Evolutionary conservation across 92 coral and sea anemone species (phyloP).

Genomic region (Zoanthus gigantus): DNA sequence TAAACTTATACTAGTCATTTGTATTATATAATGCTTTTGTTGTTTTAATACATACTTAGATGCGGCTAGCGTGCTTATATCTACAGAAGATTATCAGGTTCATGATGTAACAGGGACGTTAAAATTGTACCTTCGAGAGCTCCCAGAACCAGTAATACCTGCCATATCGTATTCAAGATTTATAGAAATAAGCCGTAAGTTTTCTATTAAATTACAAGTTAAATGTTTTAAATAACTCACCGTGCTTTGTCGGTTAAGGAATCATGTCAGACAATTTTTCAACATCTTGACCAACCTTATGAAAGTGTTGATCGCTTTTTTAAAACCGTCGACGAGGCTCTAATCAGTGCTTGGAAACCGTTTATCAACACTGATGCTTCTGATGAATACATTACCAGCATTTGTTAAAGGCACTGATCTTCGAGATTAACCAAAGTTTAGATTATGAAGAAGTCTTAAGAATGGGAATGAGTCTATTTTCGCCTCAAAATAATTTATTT

Average conservation of each 20-base stretch:
- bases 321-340: no score
- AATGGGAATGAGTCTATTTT: no score
- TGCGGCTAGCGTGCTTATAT: slow-evolving; percentile 82
- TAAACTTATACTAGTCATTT: not conserved
- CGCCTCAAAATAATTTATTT: no score
- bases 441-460: no score
- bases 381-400: no score
- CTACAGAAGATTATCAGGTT: slow-evolving; percentile 87
- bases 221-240: not conserved
- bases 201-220: not conserved
- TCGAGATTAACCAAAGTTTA: no score
- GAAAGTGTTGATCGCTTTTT: no score
- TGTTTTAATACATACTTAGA: slow-evolving; percentile 50
- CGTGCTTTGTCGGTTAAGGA: not conserved
- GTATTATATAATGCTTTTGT: slow-evolving; percentile 1
- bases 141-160: slow-evolving; percentile 97
- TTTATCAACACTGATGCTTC: no score
- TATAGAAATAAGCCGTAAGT: slow-evolving; percentile 83
- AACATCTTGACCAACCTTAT: not conserved
- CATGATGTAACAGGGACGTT: slow-evolving; percentile 96
- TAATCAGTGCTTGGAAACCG: no score
- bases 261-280: not conserved
- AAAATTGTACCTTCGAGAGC: slow-evolving; percentile 90
- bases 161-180: slow-evolving; percentile 78
- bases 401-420: no score